These are phyloP conservation scores for Hippopotamyrus pictus DNA, from an alignment of 2,797 vertebrate genomes.

Conservation along the genomic window DNA sequence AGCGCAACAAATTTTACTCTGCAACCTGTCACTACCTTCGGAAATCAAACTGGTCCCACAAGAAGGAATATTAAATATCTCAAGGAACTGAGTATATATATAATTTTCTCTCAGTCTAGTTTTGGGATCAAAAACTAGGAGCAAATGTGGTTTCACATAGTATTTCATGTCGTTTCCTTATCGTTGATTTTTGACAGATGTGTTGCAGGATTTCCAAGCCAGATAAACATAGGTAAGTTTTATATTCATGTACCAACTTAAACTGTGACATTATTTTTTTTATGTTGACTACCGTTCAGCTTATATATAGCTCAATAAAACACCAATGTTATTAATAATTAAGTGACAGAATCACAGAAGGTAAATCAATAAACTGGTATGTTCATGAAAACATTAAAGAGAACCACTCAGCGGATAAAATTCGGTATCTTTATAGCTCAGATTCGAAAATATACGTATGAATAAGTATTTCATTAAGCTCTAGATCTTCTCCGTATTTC, in stretches of 20 bases:
- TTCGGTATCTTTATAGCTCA: not conserved
- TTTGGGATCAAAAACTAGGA: constrained; percentile 32
- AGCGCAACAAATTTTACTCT: not conserved
- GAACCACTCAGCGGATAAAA: not conserved
- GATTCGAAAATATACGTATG: not conserved
- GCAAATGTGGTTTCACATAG: constrained; percentile 79
- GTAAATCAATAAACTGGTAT: not conserved
- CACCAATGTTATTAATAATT: not conserved
- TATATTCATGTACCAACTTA: not conserved
- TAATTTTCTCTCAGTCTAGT: not conserved
- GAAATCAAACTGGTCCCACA: not conserved
- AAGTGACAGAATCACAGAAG: not conserved
- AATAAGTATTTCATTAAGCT: not conserved
- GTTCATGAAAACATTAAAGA: not conserved
- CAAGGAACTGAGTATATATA: not conserved
- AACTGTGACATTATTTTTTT: not conserved
- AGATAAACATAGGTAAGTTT: constrained; percentile 95
- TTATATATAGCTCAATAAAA: constrained; percentile 12
- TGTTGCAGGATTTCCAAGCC: constrained; percentile 86
- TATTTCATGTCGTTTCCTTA: constrained; percentile 67
- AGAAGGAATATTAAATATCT: not conserved
- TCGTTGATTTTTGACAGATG: constrained; percentile 79
- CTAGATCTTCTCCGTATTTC: not conserved
- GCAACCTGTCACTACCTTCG: not conserved
- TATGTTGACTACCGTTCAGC: not conserved